A percentile compares a stretch with the other conserved stretches of the same genome.
Evolutionary conservation across 2,888 invertebrate species (phyloP).

Genomic region (Spilarctia lutea): DNA sequence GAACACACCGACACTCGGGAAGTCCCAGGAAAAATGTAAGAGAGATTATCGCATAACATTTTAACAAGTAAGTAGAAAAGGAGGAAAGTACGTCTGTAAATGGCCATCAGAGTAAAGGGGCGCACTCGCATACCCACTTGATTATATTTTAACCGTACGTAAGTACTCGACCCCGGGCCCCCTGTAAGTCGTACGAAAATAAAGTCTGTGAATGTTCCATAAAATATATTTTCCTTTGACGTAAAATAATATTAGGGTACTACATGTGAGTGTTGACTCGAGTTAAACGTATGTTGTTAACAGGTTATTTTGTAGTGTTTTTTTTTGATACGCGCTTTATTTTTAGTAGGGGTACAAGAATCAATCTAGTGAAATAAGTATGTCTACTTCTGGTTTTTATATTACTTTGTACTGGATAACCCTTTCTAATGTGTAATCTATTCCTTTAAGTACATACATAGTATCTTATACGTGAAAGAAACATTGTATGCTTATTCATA

Average conservation of each 20-base stretch:
- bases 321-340: slow-evolving; percentile 28
- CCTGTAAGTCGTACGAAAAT: slow-evolving; percentile 42
- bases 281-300: slow-evolving; percentile 38
- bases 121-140: slow-evolving; percentile 60
- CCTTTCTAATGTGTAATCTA: no score
- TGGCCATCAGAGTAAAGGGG: slow-evolving; percentile 59
- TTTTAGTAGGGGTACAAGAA: no score
- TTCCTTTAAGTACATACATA: no score
- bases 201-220: slow-evolving; percentile 40
- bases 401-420: not conserved
- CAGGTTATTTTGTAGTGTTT: slow-evolving; percentile 45
- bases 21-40: no score
- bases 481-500: not conserved
- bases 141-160: slow-evolving; percentile 61
- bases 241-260: slow-evolving; percentile 19
- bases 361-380: no score
- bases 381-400: no score
- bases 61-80: slow-evolving; percentile 38
- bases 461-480: not conserved
- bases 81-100: slow-evolving; percentile 51
- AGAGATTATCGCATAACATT: slow-evolving; percentile 43
- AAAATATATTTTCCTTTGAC: slow-evolving; percentile 45
- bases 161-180: slow-evolving; percentile 50
- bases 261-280: slow-evolving; percentile 35
- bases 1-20: no score